Conservation (phyloP, 2,888 invertebrate species). For the Osmoderma eremita region DNA sequence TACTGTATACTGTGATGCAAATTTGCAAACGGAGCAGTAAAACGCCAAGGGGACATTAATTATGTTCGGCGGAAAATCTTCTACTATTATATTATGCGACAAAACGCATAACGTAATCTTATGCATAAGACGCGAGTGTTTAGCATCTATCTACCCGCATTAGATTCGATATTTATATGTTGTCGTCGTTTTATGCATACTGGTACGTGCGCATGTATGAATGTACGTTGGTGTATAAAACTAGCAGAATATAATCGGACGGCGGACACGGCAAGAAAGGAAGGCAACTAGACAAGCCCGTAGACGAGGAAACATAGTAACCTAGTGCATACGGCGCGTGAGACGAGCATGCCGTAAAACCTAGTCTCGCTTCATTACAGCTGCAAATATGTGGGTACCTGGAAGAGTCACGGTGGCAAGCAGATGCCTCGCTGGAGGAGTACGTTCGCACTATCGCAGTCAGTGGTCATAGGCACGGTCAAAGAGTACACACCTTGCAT, state of each 20-base stretch:
- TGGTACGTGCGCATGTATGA: slow-evolving; percentile 14
- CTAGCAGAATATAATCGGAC: slow-evolving; percentile 15
- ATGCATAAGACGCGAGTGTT: slow-evolving; percentile 1
- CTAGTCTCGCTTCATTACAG: slow-evolving; percentile 48
- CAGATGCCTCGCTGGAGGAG: slow-evolving; percentile 40
- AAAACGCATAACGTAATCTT: slow-evolving; percentile 17
- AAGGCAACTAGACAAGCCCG: slow-evolving; percentile 49
- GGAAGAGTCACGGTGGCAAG: slow-evolving; percentile 49
- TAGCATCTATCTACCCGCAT: slow-evolving; percentile 40
- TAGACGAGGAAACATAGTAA: slow-evolving; percentile 52
- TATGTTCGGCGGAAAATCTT: neutral
- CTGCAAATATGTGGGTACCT: slow-evolving; percentile 52
- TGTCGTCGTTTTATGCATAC: slow-evolving; percentile 15
- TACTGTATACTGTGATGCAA: neutral
- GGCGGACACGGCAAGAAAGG: slow-evolving; percentile 27
- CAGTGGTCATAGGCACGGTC: slow-evolving; percentile 17
- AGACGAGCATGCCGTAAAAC: slow-evolving; percentile 44
- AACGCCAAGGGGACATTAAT: slow-evolving; percentile 10
- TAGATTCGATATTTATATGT: slow-evolving; percentile 28
- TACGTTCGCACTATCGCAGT: slow-evolving; percentile 22
- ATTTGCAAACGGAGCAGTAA: slow-evolving; percentile 13
- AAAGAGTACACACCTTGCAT: slow-evolving; percentile 5
- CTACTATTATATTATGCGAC: slow-evolving; percentile 24
- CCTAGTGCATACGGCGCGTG: slow-evolving; percentile 49
- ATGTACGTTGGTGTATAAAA: slow-evolving; percentile 11